phyloP scores from a whole-genome alignment of 2,113 vertebrate species.

The Diglossa brunneiventris region DNA sequence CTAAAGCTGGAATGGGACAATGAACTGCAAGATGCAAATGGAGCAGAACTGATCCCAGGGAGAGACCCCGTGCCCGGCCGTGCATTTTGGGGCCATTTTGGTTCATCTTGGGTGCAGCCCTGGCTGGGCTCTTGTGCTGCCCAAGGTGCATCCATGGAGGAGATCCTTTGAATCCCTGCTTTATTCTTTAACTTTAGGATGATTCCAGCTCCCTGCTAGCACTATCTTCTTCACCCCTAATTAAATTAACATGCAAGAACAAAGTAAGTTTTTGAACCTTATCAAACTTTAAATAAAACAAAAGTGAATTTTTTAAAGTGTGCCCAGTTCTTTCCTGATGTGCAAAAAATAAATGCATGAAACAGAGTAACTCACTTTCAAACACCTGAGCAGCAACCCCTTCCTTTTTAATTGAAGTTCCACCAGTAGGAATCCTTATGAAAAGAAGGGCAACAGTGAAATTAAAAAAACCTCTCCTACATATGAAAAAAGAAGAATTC shows the following conservation, averaged over 20 bases:
- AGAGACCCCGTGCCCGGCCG: fast-evolving
- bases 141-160: not conserved
- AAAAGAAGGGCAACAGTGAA: not conserved
- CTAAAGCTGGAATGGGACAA: not conserved
- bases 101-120: not conserved
- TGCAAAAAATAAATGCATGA: not conserved
- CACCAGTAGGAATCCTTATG: not conserved
- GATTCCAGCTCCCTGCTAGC: not conserved
- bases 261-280: not conserved
- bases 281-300: not conserved
- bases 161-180: not conserved
- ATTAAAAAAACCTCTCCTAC: not conserved
- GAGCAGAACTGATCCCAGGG: not conserved
- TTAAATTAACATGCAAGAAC: not conserved
- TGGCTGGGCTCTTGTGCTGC: not conserved
- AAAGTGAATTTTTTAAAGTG: not conserved
- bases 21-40: not conserved
- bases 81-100: too few species aligned
- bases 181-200: not conserved
- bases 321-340: not conserved
- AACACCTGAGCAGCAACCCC: not conserved
- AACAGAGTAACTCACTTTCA: not conserved
- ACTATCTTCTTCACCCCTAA: not conserved
- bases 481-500: not conserved
- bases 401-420: not conserved